phyloP scores from a whole-genome alignment of 2,113 vertebrate species.

The Labeo rohita region DNA sequence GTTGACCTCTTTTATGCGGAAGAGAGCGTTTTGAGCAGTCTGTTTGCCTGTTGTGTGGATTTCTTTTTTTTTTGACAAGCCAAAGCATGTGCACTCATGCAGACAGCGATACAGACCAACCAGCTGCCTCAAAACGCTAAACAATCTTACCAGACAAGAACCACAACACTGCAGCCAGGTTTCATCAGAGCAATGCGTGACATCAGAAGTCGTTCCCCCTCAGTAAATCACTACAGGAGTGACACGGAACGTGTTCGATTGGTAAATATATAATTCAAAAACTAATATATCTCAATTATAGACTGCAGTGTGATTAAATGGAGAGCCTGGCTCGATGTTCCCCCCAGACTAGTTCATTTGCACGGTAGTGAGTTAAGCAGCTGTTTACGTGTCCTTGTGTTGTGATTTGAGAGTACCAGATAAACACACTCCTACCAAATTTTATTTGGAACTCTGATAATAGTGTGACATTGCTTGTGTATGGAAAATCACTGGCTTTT shows the following conservation, averaged over 20 bases:
- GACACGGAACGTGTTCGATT: not conserved
- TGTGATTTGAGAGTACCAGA: constrained; percentile 3
- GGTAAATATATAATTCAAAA: not conserved
- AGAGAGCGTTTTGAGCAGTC: constrained; percentile 23
- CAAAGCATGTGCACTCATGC: constrained; percentile 21
- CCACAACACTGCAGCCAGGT: not conserved
- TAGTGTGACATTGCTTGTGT: not conserved
- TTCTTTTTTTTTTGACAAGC: constrained; percentile 18
- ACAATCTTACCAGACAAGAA: constrained; percentile 4
- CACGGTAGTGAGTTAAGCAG: not conserved
- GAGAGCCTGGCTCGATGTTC: not conserved
- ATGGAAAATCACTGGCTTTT: not conserved
- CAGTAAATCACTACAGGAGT: not conserved
- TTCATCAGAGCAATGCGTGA: not conserved
- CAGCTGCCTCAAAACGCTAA: not conserved
- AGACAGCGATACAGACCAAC: constrained; percentile 27
- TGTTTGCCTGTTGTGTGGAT: constrained; percentile 5
- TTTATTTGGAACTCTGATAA: not conserved
- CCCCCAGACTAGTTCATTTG: not conserved
- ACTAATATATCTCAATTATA: not conserved
- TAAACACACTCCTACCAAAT: not conserved
- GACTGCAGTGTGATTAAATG: not conserved
- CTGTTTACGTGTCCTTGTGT: not conserved
- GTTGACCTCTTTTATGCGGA: constrained; percentile 39
- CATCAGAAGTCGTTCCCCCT: not conserved